These are phyloP conservation scores for Pampusana beccarii DNA, from an alignment of 2,113 vertebrate species.

Conservation along the genomic window DNA sequence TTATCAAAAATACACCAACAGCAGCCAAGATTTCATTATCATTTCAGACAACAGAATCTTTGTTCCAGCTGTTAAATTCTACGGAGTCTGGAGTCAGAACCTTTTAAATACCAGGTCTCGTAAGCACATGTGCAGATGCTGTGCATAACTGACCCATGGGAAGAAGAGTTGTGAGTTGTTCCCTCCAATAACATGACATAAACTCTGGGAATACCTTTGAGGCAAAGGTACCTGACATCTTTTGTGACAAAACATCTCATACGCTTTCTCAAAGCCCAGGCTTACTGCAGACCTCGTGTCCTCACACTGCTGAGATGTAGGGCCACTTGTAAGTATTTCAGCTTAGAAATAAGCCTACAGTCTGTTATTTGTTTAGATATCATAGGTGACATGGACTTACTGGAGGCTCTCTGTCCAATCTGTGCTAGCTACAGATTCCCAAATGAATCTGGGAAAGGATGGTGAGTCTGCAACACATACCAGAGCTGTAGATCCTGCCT, in stretches of 20 bases:
- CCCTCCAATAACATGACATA: not conserved
- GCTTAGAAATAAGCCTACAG: not conserved
- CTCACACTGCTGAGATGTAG: not conserved
- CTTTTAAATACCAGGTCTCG: not conserved
- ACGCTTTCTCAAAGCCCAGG: not conserved
- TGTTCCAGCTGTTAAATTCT: not conserved
- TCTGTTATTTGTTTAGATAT: not conserved
- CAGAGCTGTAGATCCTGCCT: not conserved
- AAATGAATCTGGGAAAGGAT: not conserved
- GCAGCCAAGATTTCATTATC: not conserved
- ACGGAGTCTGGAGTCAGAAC: not conserved
- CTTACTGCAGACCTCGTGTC: not conserved
- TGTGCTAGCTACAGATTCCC: not conserved
- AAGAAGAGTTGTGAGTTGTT: not conserved
- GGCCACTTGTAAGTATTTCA: not conserved
- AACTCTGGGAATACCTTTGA: not conserved
- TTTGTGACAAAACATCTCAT: not conserved
- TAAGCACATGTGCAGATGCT: not conserved
- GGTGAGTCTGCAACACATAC: not conserved
- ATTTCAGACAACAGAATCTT: not conserved
- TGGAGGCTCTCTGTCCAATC: not conserved
- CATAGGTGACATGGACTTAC: not conserved
- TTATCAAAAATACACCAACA: conserved; percentile 21
- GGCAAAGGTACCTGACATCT: not conserved
- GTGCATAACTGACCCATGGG: not conserved